Base-by-base conservation (phyloP, 2,888 invertebrate species). In the Drosophila mettleri region DNA sequence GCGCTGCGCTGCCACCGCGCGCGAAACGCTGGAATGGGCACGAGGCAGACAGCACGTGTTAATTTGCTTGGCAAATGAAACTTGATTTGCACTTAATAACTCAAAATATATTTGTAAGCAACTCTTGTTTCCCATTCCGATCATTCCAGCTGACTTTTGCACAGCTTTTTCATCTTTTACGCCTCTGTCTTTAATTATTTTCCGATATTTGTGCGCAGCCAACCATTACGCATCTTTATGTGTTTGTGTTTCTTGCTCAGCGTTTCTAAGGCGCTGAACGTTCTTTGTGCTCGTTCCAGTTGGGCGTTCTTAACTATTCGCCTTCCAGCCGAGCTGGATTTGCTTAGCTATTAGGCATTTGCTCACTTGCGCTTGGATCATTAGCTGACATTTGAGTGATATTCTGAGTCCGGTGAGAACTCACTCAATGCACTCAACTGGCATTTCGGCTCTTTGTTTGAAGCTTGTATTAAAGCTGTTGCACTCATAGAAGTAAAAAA, bases 171-270 rank as follows among this genome's bases (percentile, higher is more conserved):
- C n/a, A 22, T 36, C 34, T 46, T 22, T 51, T 46, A 20, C 41
- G 48, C 33, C 48, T 53, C 48, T 53, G 39, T 16, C 55, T 55
- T 65, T 89, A 89, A 90, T 90, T 89, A 89, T 90, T 90, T 90
- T 90, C 89, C 90, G 69, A 90, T 90, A 90, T 75, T 91, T 90
- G 81, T 90, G 91, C 91, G 92, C 92, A 91, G 86, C 71, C 78
- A 62, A 63, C 90, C 90, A 91, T 91, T 91, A 91, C 91, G 91
- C 92, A 91, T 82, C 88, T 90, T 92, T 90, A 91, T 91, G 88
- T 74, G 78, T 80, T 90, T 89, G 62, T 69, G 64, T 52, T 70
- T 62, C 68, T 57, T 60, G 36, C 59, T 69, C 69, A 53, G 14
- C 62, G 55, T 60, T 64, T 63, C 64, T 18, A 58, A 64, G 45